phyloP scores from a whole-genome alignment of 2,113 vertebrate genomes.

The Isurus oxyrinchus region DNA sequence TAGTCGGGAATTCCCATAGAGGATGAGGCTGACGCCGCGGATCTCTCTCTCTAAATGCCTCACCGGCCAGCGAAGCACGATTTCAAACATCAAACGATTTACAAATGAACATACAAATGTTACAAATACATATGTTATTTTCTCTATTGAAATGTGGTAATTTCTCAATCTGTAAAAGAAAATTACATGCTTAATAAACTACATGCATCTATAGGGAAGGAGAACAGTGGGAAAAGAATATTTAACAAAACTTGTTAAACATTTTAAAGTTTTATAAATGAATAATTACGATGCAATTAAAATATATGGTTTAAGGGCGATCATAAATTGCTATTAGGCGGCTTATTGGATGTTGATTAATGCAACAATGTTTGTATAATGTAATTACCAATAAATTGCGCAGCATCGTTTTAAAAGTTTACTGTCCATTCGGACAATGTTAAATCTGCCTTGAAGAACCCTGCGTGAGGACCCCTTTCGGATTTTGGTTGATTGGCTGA shows the following conservation, averaged over 20 bases:
- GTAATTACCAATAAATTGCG: background rate
- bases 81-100: background rate
- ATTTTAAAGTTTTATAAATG: background rate
- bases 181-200: too few relatives aligned
- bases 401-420: background rate
- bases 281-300: background rate
- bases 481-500: background rate
- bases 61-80: background rate
- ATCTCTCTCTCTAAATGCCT: background rate
- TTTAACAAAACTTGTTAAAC: background rate
- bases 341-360: background rate
- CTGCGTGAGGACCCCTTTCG: background rate
- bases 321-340: background rate
- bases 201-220: background rate
- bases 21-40: background rate
- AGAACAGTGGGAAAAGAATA: background rate
- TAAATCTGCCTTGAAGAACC: background rate
- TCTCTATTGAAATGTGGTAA: background rate
- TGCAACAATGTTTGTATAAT: background rate
- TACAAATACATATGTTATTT: background rate
- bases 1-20: background rate
- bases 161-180: background rate
- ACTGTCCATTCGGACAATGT: background rate
- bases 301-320: background rate
- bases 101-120: background rate